A percentile compares a stretch with the other conserved stretches of the same genome.
Evolutionary conservation across 2,797 vertebrate species (phyloP).

Genomic region (Sparidentex hasta): DNA sequence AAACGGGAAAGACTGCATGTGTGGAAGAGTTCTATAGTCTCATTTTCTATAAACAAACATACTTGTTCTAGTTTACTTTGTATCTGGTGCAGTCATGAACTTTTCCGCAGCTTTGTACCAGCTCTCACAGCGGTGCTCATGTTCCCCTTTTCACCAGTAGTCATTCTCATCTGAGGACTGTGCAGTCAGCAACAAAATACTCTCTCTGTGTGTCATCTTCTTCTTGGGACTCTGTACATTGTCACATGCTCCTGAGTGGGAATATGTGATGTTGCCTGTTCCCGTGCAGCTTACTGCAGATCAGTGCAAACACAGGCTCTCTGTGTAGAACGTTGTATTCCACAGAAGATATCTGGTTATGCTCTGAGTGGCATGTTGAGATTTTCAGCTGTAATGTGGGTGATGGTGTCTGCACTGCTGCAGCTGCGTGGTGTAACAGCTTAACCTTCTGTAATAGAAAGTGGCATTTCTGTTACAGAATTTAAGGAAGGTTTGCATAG

Average conservation of each 20-base stretch:
- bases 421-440: not conserved
- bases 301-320: slow-evolving; percentile 39
- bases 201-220: slow-evolving; percentile 13
- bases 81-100: slow-evolving; percentile 14
- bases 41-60: slow-evolving; percentile 22
- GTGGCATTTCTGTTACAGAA: not conserved
- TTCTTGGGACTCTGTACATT: slow-evolving; percentile 4
- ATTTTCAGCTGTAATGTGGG: slow-evolving; percentile 6
- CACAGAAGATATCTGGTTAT: slow-evolving; percentile 30
- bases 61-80: slow-evolving; percentile 31
- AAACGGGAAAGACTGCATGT: too few relatives aligned
- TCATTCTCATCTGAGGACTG: not conserved
- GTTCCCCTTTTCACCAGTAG: slow-evolving; percentile 6
- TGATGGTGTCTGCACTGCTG: slow-evolving; percentile 1
- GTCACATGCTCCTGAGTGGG: slow-evolving; percentile 39
- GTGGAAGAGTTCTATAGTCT: not conserved
- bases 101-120: slow-evolving; percentile 21
- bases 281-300: slow-evolving; percentile 42
- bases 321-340: slow-evolving; percentile 13
- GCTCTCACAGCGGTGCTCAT: not conserved
- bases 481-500: not conserved
- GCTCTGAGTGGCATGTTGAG: slow-evolving; percentile 13
- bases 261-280: slow-evolving; percentile 28
- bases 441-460: not conserved
- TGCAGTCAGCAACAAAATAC: slow-evolving; percentile 7